phyloP scores from a whole-genome alignment of 92 coral and sea anemone genomes.

The Porites lobata region DNA sequence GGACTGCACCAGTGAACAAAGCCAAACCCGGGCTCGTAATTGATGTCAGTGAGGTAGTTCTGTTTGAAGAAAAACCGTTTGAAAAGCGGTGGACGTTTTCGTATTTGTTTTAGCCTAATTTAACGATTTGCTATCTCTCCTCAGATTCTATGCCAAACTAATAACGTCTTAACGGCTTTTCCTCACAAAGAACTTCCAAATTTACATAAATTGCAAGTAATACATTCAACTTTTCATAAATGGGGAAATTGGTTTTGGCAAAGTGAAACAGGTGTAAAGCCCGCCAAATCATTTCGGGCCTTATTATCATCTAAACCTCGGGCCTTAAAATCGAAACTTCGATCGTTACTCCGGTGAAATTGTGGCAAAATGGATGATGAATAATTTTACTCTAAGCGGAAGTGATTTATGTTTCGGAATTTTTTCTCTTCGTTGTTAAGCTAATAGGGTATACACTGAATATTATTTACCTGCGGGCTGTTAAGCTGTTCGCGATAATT shows the following conservation, averaged over 20 bases:
- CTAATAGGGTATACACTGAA: conserved; percentile 75
- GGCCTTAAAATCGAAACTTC: conserved; percentile 56
- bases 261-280: conserved; percentile 73
- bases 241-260: conserved; percentile 79
- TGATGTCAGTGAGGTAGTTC: conserved; percentile 71
- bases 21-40: conserved; percentile 64
- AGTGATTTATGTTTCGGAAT: conserved; percentile 89
- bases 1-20: conserved; percentile 69
- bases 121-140: conserved; percentile 61
- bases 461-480: conserved; percentile 83
- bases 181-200: conserved; percentile 82
- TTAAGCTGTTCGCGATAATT: conserved; percentile 85
- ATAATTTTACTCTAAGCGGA: conserved; percentile 72
- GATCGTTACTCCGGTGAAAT: conserved; percentile 38
- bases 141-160: conserved; percentile 68
- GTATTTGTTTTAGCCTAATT: conserved; percentile 76
- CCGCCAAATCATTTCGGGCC: conserved; percentile 75
- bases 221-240: conserved; percentile 90
- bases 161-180: conserved; percentile 85
- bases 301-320: conserved; percentile 57
- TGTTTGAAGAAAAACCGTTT: conserved; percentile 81
- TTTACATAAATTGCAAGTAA: conserved; percentile 91
- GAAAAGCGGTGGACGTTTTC: conserved; percentile 66
- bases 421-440: conserved; percentile 78
- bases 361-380: conserved; percentile 66